A percentile compares a stretch with the other conserved stretches of the same genome.
These are phyloP conservation scores for Poecilia velifera DNA, from an alignment of 2,797 vertebrate species.

Conservation along the genomic window DNA sequence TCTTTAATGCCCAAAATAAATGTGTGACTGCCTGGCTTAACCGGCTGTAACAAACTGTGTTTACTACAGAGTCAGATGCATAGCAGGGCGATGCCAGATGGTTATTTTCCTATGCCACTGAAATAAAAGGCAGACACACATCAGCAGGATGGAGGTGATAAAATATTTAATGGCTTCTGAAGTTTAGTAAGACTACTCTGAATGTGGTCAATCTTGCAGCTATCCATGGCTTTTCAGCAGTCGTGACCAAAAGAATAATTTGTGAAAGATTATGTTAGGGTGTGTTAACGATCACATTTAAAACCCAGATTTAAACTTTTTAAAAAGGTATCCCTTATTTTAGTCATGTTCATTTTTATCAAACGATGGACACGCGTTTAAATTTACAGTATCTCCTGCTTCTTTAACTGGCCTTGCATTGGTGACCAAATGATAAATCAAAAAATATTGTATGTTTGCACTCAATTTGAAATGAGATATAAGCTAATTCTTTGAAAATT, in stretches of 20 bases:
- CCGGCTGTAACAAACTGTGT: too few relatives aligned
- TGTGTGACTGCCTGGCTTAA: too few relatives aligned
- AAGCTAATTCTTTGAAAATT: neutral
- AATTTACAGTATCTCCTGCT: neutral
- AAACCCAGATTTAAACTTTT: neutral
- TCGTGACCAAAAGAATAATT: neutral
- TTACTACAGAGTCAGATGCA: too few relatives aligned
- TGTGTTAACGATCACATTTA: neutral
- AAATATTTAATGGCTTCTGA: neutral
- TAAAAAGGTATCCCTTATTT: neutral
- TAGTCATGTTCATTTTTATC: neutral
- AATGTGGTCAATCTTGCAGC: neutral
- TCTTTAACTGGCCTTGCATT: neutral
- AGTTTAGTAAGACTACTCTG: neutral
- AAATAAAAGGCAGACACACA: too few relatives aligned
- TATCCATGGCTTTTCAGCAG: neutral
- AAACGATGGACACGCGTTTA: neutral
- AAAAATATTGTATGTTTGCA: neutral
- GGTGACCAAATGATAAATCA: neutral
- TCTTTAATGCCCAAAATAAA: too few relatives aligned
- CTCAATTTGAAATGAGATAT: neutral
- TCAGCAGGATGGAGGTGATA: neutral
- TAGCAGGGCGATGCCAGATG: too few relatives aligned
- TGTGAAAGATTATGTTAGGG: neutral
- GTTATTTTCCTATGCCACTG: too few relatives aligned